Base-by-base conservation (phyloP, 2,888 invertebrate species). In the Diarsia mendica region DNA sequence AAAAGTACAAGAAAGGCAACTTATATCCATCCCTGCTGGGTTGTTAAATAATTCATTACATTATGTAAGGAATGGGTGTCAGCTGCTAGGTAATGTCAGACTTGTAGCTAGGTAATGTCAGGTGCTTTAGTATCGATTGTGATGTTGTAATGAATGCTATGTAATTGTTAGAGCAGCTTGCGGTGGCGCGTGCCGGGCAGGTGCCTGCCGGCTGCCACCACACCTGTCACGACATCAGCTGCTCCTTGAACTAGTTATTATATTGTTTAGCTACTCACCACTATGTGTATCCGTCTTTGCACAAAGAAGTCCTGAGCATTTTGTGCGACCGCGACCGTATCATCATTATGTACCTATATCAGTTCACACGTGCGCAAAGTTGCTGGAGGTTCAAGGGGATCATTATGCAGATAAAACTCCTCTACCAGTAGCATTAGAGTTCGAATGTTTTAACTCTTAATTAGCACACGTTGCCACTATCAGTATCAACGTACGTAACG, bases 151-250 rank as follows among this genome's bases (percentile, higher is more conserved):
- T 91, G 90, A 90, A 89, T 90, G 89, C 83, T 90, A 88, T 90
- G 88, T 92, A 93, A 92, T 91, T 91, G 91, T 90, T 92, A 91
- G 91, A 93, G 92, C 96, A 95, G 95, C 96, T 96, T 95, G 95
- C 93, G 93, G 92, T 93, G 94, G 93, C 93, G 92, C 95, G 94
- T 94, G 95, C 93, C 91, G 88, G 90, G 94, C 95, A 95, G 95
- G 95, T 95, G 95, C 88, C 89, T 80, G 94, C 95, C 96, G 94
- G 95, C 94, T 96, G 95, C 93, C 89, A 83, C 92, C 94, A 92
- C 96, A 96, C 97, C 97, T 96, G 97, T 95, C 95, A 86, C 82
- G 86, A 69, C 90, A 93, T 95, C 95, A 95, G 95, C 96, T 96
- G 96, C 95, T 92, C 91, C 93, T 93, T 91, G 79, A 88, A 87